Evolutionary conservation across 2,888 invertebrate species (phyloP), one percentile per base, ranked within the genome.

Genomic region (Scaptomyza cyrtandrae): DNA sequence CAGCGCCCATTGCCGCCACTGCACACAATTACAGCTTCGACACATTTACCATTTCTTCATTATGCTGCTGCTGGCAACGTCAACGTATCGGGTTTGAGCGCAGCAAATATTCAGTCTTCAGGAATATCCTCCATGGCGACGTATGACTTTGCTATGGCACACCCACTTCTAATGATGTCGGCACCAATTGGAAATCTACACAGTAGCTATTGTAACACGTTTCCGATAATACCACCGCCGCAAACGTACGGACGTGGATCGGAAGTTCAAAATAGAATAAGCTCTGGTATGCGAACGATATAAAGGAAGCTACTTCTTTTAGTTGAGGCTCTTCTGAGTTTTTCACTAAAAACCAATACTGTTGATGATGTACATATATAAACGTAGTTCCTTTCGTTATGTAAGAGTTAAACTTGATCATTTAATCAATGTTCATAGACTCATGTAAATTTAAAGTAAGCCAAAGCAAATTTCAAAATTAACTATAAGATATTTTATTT

Each of bases 81-180:
- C 4, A 87, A 81, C 46, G 73, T 78, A 19, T 67, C 86, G 11
- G 71, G 74, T 6, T 29, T 84, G 13, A 60, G 49, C 2, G 50
- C 72, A 1, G 61, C 48, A 10, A 62, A 50, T 31, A 54, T 68
- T 14, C 86, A 80, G 37, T 49, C 83, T n/a, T 31, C 79, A 33
- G 83, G 74, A 35, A 16, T 84, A 64, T 55, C 81, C 77, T 37
- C 78, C 60, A 19, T 87, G 44, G 78, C 78, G 10, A 78, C 78
- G 11, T 91, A 91, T 63, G 92, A 92, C 33, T 74, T 91, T 35
- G 89, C 91, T 27, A 84, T 91, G 71, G 58, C 86, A 11, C 91
- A 92, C 84, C 92, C 92, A n/a, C 71, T 92, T 16, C 80, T 92
- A 11, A 91, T 92, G 91, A 92, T 92, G 91, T 72, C 88, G 48